phyloP scores from a whole-genome alignment of 1,140 invertebrate genomes.

The Pissodes strobi region DNA sequence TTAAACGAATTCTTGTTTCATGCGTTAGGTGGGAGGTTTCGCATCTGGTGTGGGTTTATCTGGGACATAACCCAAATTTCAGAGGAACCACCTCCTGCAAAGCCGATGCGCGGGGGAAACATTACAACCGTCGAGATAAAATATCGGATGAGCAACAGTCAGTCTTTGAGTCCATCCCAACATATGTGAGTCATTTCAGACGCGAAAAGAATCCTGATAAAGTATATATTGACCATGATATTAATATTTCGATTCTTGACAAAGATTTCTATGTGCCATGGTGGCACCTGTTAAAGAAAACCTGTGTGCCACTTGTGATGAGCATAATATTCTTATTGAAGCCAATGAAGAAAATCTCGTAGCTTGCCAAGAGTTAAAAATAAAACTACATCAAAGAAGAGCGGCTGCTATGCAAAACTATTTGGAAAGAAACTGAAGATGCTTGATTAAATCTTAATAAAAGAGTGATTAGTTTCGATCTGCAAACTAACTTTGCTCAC shows the following conservation, averaged over 20 bases:
- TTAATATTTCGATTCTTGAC: conserved; percentile 17
- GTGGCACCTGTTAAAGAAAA: too few relatives aligned
- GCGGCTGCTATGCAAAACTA: conserved; percentile 3
- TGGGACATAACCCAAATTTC: too few relatives aligned
- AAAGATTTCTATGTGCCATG: too few relatives aligned
- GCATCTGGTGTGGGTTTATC: too few relatives aligned
- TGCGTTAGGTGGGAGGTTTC: too few relatives aligned
- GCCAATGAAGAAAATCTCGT: neutral
- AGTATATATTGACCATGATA: conserved; percentile 21
- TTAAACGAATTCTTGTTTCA: too few relatives aligned
- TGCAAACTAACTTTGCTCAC: too few relatives aligned
- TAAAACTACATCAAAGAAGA: conserved; percentile 17
- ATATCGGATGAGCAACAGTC: neutral
- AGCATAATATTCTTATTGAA: conserved; percentile 7
- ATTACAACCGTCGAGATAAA: neutral
- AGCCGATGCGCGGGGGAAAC: too few relatives aligned
- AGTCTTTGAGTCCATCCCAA: neutral
- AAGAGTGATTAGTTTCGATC: too few relatives aligned
- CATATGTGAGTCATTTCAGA: conserved; percentile 19
- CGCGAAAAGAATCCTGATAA: conserved; percentile 18
- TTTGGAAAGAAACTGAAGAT: too few relatives aligned
- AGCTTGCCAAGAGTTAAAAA: neutral
- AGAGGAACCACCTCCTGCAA: neutral
- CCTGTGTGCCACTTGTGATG: conserved; percentile 16
- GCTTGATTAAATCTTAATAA: too few relatives aligned